Conservation (phyloP, 2,113 vertebrate genomes). For the Tyrannus savana region DNA sequence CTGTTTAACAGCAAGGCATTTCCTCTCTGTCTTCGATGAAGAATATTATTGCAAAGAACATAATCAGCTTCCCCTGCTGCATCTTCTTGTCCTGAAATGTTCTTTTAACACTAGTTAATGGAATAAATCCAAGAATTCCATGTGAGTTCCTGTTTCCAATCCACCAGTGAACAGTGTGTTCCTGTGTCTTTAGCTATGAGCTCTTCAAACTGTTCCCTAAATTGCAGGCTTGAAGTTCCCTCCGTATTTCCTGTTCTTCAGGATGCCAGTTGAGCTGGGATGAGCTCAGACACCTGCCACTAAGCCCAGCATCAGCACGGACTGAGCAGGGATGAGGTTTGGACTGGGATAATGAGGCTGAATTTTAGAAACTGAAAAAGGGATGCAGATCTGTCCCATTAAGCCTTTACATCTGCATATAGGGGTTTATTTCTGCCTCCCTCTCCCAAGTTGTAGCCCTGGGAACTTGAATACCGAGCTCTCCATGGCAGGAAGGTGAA, state of each 20-base stretch:
- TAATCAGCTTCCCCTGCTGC: background rate
- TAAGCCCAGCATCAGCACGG: background rate
- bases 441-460: background rate
- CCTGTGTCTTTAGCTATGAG: background rate
- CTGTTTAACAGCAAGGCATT: background rate
- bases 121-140: background rate
- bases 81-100: background rate
- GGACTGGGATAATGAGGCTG: background rate
- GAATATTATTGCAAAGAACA: background rate
- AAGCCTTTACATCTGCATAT: background rate
- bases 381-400: background rate
- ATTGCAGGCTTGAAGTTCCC: background rate
- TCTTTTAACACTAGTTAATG: background rate
- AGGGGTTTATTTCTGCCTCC: background rate
- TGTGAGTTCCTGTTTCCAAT: background rate
- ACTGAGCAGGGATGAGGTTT: background rate
- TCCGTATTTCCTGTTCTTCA: background rate
- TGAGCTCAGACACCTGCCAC: background rate
- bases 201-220: background rate
- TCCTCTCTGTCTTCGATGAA: background rate
- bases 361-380: background rate
- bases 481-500: background rate
- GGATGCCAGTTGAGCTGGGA: background rate
- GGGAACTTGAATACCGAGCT: background rate
- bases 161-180: background rate